Conservation (phyloP, 2,113 vertebrate species). For the Macrotis lagotis region DNA sequence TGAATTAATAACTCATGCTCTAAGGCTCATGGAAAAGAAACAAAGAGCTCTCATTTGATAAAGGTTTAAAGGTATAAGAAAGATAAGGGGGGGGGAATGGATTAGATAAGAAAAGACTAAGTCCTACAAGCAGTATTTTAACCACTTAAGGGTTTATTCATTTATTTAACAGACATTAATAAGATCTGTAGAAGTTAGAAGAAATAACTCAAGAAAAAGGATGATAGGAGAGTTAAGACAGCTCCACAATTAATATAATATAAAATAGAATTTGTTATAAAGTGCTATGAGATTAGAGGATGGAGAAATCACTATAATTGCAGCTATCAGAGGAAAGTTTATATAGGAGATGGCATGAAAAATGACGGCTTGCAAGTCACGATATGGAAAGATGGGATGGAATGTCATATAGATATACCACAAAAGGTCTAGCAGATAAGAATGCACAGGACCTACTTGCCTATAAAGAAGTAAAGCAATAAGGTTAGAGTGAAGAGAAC, state of each 20-base stretch:
- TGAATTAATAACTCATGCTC: slow-evolving; percentile 15
- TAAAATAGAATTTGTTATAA: not conserved
- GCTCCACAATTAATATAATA: not conserved
- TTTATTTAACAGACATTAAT: not conserved
- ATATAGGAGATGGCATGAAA: not conserved
- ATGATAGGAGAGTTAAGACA: not conserved
- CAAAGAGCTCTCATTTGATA: slow-evolving; percentile 3
- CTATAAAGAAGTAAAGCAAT: not conserved
- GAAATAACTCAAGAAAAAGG: not conserved
- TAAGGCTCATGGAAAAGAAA: slow-evolving; percentile 36
- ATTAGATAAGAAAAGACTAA: not conserved
- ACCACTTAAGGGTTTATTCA: slow-evolving; percentile 30
- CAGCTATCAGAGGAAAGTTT: not conserved
- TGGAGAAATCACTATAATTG: not conserved
- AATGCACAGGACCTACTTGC: not conserved
- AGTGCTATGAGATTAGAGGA: not conserved
- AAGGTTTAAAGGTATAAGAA: slow-evolving; percentile 23
- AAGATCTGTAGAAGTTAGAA: not conserved
- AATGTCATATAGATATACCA: not conserved
- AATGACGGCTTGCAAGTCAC: not conserved
- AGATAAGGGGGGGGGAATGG: not conserved
- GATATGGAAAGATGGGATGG: not conserved
- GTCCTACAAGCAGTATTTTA: slow-evolving; percentile 30
- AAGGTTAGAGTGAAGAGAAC: not conserved
- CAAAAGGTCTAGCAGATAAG: not conserved